Evolutionary conservation across 2,888 invertebrate species (phyloP).

Genomic region (Chaitophorus viminalis): DNA sequence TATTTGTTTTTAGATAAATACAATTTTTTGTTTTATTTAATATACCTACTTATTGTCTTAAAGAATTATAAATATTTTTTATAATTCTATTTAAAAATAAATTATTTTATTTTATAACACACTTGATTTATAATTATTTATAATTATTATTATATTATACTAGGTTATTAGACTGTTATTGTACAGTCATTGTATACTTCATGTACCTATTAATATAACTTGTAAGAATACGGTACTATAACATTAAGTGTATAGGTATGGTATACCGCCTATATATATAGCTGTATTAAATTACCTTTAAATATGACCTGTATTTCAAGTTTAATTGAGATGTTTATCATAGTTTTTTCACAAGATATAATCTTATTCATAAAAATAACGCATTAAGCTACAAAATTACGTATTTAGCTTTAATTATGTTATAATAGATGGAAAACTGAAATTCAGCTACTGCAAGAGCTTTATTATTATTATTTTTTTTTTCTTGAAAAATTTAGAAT

Average conservation of each 20-base stretch:
- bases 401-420: not conserved
- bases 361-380: constrained; percentile 1
- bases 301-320: not conserved
- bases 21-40: constrained; percentile 5
- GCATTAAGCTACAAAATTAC: not conserved
- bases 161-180: no score
- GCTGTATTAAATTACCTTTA: not conserved
- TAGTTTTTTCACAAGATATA: not conserved
- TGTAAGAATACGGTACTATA: no score
- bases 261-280: not conserved
- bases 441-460: not conserved
- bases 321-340: constrained; percentile 11
- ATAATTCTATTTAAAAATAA: constrained; percentile 24
- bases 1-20: not conserved
- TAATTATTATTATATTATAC: no score
- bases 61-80: constrained; percentile 29
- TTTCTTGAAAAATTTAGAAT: not conserved
- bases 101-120: constrained; percentile 9
- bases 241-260: no score
- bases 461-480: not conserved
- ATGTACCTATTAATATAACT: no score
- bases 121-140: no score
- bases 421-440: not conserved
- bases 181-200: no score
- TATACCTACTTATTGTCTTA: not conserved